These are phyloP conservation scores for Elachura formosa DNA, from an alignment of 2,113 vertebrate species.

Conservation along the genomic window DNA sequence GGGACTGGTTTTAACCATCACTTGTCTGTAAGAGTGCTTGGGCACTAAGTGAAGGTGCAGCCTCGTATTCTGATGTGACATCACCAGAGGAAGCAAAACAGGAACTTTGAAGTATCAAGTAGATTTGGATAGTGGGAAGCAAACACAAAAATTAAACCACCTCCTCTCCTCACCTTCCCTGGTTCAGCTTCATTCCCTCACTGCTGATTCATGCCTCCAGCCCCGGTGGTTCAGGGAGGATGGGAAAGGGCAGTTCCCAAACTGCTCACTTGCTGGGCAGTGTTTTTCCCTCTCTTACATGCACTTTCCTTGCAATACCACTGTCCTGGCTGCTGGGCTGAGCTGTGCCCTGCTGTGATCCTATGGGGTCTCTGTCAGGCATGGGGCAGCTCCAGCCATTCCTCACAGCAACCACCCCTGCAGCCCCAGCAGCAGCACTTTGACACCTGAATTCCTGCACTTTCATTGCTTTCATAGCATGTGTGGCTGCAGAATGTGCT, in stretches of 20 bases:
- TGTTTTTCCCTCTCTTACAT: not conserved
- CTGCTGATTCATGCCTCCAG: rapidly evolving
- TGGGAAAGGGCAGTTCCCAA: not conserved
- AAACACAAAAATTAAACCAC: not conserved
- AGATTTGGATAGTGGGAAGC: not conserved
- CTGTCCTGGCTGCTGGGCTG: not conserved
- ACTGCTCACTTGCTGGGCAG: not conserved
- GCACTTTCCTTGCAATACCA: not conserved
- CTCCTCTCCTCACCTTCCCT: not conserved
- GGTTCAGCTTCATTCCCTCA: rapidly evolving
- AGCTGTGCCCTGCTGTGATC: not conserved
- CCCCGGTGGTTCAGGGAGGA: rapidly evolving
- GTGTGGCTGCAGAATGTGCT: not conserved
- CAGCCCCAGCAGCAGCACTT: not conserved
- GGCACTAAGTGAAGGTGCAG: not conserved
- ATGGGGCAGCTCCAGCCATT: not conserved
- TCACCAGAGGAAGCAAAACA: not conserved
- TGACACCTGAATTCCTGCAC: not conserved
- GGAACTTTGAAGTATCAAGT: not conserved
- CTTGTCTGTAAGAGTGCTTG: not conserved
- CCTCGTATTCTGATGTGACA: not conserved
- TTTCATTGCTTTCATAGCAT: not conserved
- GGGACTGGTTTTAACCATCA: not conserved
- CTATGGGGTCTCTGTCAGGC: rapidly evolving
- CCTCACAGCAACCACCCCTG: not conserved